Evolutionary conservation across 2,113 vertebrate species (phyloP), one percentile per base, ranked within the genome.

Genomic region (Actinemys pallida): DNA sequence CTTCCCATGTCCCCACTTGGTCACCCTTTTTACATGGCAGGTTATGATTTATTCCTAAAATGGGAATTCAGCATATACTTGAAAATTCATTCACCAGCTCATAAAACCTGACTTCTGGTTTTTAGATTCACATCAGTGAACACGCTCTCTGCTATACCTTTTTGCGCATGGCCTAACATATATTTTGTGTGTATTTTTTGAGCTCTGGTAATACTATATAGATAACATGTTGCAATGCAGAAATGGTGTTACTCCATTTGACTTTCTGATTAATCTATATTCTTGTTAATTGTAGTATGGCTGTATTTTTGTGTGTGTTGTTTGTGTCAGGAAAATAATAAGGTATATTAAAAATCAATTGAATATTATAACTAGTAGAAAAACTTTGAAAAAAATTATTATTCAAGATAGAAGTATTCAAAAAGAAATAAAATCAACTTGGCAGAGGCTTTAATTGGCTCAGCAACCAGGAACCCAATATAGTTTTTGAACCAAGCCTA

Each of bases 401-500:
- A 78, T 47, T 47, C 42, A 54, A 14, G 84, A 87, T 45, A 72
- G 59, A 80, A 14, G 29, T 78, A n/a, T 83, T 83, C 69, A 86
- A 93, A 94, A 87, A 78, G 80, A 82, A 96, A 84, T 57, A 86
- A 92, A 76, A 56, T 53, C 1, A 22, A 81, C 81, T 94, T 94
- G 85, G 86, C 92, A 89, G 47, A 10, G 10, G 75, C n/a, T 17
- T 19, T 42, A 85, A 79, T 94, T 98, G 91, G 96, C 93, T 81
- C 86, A 35, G 93, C 92, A 94, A 91, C 94, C 93, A 81, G 59
- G 92, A 93, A 72, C 79, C 94, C 94, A 86, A 85, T 90, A 89
- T 85, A 87, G 84, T 94, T 97, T 85, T 97, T 97, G 93, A 97
- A 90, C 84, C 94, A 93, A 97, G 83, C 69, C 93, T 62, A 92